A percentile compares a stretch with the other conserved stretches of the same genome.
Evolutionary conservation across 2,113 vertebrate genomes (phyloP).

Genomic region (Brachionichthys hirsutus): DNA sequence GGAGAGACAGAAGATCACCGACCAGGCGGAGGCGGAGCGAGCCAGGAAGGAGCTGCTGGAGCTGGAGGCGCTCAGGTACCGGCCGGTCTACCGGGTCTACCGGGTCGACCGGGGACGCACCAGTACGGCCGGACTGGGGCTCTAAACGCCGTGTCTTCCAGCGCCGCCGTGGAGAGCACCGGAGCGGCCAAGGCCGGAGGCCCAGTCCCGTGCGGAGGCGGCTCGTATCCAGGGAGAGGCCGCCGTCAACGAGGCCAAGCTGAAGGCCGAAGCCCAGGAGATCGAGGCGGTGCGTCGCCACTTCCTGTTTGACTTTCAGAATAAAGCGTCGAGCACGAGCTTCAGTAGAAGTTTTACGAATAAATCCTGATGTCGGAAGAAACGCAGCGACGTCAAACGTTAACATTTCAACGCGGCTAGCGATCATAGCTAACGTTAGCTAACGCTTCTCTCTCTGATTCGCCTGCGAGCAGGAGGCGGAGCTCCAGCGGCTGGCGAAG

Average conservation of each 20-base stretch:
- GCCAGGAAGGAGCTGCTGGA: constrained; percentile 86
- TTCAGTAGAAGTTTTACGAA: too few species aligned
- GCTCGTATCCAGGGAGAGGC: constrained; percentile 87
- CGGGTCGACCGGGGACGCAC: background rate
- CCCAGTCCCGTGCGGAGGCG: constrained; percentile 82
- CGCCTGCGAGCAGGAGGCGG: constrained; percentile 80
- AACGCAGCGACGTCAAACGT: too few species aligned
- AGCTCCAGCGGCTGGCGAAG: constrained; percentile 79
- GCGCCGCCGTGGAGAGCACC: constrained; percentile 86
- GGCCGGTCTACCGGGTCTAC: background rate
- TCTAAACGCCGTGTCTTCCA: constrained; percentile 41
- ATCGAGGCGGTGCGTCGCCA: constrained; percentile 78
- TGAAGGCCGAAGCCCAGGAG: constrained; percentile 81
- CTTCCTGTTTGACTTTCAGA: background rate
- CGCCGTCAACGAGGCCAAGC: constrained; percentile 84
- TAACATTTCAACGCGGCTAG: too few species aligned
- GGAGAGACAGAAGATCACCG: constrained; percentile 86
- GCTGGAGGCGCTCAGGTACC: constrained; percentile 87
- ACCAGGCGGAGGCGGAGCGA: constrained; percentile 85
- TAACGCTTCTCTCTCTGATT: too few species aligned
- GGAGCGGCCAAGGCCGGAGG: constrained; percentile 87
- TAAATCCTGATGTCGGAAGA: too few species aligned
- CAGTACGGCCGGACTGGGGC: too few species aligned
- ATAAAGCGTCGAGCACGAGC: background rate
- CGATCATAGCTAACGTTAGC: too few species aligned